A percentile compares a stretch with the other conserved stretches of the same genome.
Evolutionary conservation across 35 echinoderm and acorn worm species (phyloP).

Genomic region (Patiria miniata): DNA sequence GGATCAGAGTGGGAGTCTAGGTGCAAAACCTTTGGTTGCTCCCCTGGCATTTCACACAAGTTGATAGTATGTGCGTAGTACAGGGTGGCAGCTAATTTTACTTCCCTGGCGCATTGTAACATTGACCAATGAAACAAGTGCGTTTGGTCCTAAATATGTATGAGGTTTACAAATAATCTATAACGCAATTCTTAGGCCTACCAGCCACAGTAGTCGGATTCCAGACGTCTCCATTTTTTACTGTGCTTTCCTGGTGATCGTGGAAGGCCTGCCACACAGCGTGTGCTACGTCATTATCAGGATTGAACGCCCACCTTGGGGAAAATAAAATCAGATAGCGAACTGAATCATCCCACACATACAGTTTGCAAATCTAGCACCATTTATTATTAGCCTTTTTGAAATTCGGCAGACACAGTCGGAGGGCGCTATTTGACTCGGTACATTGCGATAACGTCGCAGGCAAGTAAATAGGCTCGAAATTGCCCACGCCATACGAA

Average conservation of each 20-base stretch:
- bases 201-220: neutral
- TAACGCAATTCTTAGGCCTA: neutral
- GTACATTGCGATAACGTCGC: neutral
- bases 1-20: no score
- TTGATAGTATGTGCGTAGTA: no score
- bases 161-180: no score
- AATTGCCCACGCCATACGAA: neutral
- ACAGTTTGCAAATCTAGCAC: no score
- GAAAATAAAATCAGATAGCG: neutral
- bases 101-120: no score
- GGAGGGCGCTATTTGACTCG: neutral
- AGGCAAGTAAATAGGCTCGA: neutral
- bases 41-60: no score
- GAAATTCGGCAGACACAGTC: neutral
- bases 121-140: no score
- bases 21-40: no score
- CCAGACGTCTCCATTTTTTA: neutral
- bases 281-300: neutral
- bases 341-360: neutral
- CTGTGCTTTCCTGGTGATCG: neutral
- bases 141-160: no score
- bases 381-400: no score
- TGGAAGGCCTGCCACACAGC: neutral
- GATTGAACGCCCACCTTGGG: neutral
- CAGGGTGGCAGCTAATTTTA: no score